Evolutionary conservation across 2,888 invertebrate species (phyloP).

Genomic region (Halictus quadricinctus): DNA sequence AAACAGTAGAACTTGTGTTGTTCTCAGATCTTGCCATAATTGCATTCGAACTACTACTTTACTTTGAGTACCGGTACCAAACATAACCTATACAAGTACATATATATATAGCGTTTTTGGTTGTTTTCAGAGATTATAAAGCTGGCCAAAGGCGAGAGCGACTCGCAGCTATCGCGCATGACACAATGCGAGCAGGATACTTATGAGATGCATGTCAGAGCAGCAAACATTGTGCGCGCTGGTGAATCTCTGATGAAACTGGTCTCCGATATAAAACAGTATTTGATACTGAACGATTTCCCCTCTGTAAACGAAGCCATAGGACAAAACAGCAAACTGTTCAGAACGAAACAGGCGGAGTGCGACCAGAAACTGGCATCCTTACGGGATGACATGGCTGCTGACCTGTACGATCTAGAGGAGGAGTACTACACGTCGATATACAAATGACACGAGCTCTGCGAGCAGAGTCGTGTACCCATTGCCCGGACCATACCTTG

Average conservation of each 20-base stretch:
- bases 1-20: fast-evolving
- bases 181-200: slow-evolving; percentile 98
- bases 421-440: slow-evolving; percentile 96
- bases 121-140: slow-evolving; percentile 91
- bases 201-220: slow-evolving; percentile 98
- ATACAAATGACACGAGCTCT: slow-evolving; percentile 85
- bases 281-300: slow-evolving; percentile 98
- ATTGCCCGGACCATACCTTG: slow-evolving; percentile 31
- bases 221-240: slow-evolving; percentile 97
- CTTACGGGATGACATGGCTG: slow-evolving; percentile 96
- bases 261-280: slow-evolving; percentile 98
- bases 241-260: slow-evolving; percentile 98
- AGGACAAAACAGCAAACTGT: slow-evolving; percentile 94
- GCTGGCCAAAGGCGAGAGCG: slow-evolving; percentile 94
- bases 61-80: neutral
- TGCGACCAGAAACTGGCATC: slow-evolving; percentile 97
- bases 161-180: slow-evolving; percentile 93
- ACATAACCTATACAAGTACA: neutral
- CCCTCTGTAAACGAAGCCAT: slow-evolving; percentile 99
- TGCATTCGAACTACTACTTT: neutral
- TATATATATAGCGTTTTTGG: slow-evolving; percentile 1
- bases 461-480: slow-evolving; percentile 1
- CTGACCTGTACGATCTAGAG: slow-evolving; percentile 95
- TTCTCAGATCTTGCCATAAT: fast-evolving
- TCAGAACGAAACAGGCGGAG: slow-evolving; percentile 94